Evolutionary conservation across 2,888 invertebrate species (phyloP), one percentile per base, ranked within the genome.

Genomic region (Nymphalis polychloros): DNA sequence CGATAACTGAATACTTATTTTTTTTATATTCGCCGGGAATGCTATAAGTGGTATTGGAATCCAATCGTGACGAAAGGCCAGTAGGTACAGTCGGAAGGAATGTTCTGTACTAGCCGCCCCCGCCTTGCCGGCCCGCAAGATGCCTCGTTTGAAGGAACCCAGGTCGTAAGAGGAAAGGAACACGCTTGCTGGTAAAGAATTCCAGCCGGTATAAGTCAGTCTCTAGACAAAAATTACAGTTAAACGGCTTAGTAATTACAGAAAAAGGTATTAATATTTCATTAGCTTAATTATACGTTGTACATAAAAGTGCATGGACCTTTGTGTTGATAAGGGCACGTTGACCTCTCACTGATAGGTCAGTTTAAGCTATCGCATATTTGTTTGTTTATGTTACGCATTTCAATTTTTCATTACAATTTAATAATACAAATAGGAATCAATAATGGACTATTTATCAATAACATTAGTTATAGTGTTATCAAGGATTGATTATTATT

Each of bases 251-350:
- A 1, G 5, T 31, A 31, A 31, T 31, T 31, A 48, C n/a, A 48
- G n/a, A n/a, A 13, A 19, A n/a, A n/a, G n/a, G 1, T n/a, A 31
- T n/a, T 19, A 27, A 57, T 13, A 57, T 10, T 41, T 41, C 35
- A 13, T 57, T 41, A 57, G 35, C 35, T 57, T 57, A 57, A 57
- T 57, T 57, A 19, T 57, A 57, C 35, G 8, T 19, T 57, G 57
- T 19, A 57, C 57, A 35, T 19, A 20, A 27, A 23, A 57, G 57
- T 41, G 19, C 41, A 57, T 57, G 57, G 41, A 57, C 57, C 57
- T 57, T 35, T 19, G n/a, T 4, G 53, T 55, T 31, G 67, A 67
- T 67, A 67, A 67, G 55, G 49, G 61, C 35, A 31, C 67, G 49
- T 55, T 62, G 67, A 67, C 61, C 65, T 47, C 23, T 13, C 53